These are phyloP conservation scores for Heliconius ethilla DNA, from an alignment of 2,888 invertebrate genomes.

Conservation along the genomic window DNA sequence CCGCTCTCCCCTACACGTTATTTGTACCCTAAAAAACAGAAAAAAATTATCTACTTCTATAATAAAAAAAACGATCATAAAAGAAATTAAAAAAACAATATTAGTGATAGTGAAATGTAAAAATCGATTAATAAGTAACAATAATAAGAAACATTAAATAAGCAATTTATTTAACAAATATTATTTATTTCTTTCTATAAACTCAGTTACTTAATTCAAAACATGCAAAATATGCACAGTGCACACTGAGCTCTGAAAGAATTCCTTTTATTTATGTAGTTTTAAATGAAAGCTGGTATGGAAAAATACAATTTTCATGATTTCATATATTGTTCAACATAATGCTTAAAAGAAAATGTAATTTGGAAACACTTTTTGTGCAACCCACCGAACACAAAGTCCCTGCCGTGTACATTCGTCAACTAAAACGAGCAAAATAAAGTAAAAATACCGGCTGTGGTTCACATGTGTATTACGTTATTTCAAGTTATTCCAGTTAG, in stretches of 20 bases:
- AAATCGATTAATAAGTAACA: no score
- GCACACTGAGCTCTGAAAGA: constrained; percentile 4
- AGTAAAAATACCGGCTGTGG: constrained; percentile 69
- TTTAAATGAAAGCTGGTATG: background rate
- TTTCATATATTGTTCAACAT: constrained; percentile 15
- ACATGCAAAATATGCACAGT: background rate
- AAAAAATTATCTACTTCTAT: no score
- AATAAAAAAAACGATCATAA: no score
- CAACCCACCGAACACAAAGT: constrained; percentile 26
- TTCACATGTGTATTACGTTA: constrained; percentile 73
- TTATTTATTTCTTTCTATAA: background rate
- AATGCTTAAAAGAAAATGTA: constrained; percentile 20
- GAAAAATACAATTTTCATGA: constrained; percentile 13
- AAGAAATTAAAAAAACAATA: no score
- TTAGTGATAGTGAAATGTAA: no score
- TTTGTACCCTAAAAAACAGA: no score
- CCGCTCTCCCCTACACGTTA: no score
- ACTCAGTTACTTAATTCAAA: background rate
- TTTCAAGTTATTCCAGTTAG: constrained; percentile 62
- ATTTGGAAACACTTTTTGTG: constrained; percentile 16
- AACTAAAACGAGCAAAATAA: constrained; percentile 75
- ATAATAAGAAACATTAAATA: no score
- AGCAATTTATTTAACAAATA: background rate
- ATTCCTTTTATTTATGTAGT: background rate
- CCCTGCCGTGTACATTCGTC: constrained; percentile 28